Evolutionary conservation across 2,888 invertebrate genomes (phyloP), one percentile per base, ranked within the genome.

Genomic region (Antheraea yamamai): DNA sequence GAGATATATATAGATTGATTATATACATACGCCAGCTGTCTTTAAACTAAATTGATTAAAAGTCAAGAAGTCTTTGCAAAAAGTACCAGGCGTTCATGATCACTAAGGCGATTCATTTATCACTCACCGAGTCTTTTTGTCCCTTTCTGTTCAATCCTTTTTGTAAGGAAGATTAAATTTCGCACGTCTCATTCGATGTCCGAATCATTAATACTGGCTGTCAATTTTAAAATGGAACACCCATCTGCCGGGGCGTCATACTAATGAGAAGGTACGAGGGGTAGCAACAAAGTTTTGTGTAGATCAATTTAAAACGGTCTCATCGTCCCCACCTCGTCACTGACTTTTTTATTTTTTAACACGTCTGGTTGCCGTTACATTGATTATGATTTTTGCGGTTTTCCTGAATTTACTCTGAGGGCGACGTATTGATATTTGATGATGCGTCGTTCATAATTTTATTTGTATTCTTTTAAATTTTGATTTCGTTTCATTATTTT

Each of bases 141-240:
- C 87, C 87, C 84, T 82, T 82, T 88, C 92, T 88, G 92, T 94
- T 93, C 91, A 91, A 91, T 91, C 92, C 94, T 94, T 94, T 94
- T 94, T 94, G 93, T 87, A 87, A 82, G 87, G 86, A 88, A 94
- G 94, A 94, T 94, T 94, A 93, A 94, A 94, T 94, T 94, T 94
- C 91, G 86, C 87, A 82, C 89, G 90, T 89, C 91, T 89, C 90
- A 87, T 85, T 90, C 88, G 87, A 89, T 85, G 88, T 89, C 87
- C 86, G 84, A 88, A 91, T 92, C 94, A 94, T 94, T 94, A 94
- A 94, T 94, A 92, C 88, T 86, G 72, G 78, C 91, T 88, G 58
- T 68, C 75, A 52, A 55, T 73, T 47, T 3, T 72, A 23, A 8
- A 74, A 70, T 76, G 76, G 79, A 58, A 1, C 61, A 47, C 51